Base-by-base conservation (phyloP, 2,888 invertebrate species). In the Eristalis arbustorum region DNA sequence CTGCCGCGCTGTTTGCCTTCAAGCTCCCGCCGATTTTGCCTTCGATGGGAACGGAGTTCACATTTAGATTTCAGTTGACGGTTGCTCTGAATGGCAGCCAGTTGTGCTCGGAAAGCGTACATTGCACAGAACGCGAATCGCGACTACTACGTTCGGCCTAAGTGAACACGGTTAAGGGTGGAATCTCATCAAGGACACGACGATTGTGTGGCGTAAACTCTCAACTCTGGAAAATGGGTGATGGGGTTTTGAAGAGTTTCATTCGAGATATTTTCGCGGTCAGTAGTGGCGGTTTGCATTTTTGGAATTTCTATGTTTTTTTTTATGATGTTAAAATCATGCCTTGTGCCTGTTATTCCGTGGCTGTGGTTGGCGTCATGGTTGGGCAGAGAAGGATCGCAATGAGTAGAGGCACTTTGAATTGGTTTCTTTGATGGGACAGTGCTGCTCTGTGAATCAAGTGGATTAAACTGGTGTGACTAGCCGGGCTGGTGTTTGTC, bases 231-330 rank as follows among this genome's bases (percentile, higher is more conserved):
- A 78, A 81, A 76, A 92, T 92, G 92, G 91, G 91, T 4, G 90
- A 90, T 81, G 89, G 92, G 40, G 90, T 90, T 64, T 89, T 92
- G 59, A 91, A 90, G 89, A 91, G 90, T 88, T 91, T 92, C 84
- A 90, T 92, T 73, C 91, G 92, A 13, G 92, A 92, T 76, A 89
- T 92, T 63, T 92, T 92, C 91, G 91, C 92, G 92, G 92, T 92
- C 89, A 72, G 92, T 91, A 40, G 56, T 68, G 1, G 56, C 63
- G 1, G 25, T 61, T 64, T 25, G 22, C 3, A 22, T 59, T 59
- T 59, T 59, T 59, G 56, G n/a, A 10, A 18, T 28, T 59, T 57
- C n/a, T 28, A 2, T 28, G 2, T 28, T 28, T 31, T 31, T 31
- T 31, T 31, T 31, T 31, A 1, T 31, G 4, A 5, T 31, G 31